Base-by-base conservation (phyloP, 2,113 vertebrate species). In the Oryctolagus cuniculus region DNA sequence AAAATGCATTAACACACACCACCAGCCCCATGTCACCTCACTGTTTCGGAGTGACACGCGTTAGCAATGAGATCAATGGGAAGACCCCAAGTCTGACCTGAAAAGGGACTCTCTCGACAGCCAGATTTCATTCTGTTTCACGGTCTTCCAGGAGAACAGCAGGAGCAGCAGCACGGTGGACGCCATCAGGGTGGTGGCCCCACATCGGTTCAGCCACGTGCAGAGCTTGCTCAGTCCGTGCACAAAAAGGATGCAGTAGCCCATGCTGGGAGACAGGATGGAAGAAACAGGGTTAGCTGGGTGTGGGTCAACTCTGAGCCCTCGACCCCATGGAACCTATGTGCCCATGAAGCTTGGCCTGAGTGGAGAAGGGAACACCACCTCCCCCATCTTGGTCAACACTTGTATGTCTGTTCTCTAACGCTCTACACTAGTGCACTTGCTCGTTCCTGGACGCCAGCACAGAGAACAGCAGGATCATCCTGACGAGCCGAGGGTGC, bases 111-210 rank as follows among this genome's bases (percentile, higher is more conserved):
- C 99, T 95, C 99, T 98, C 10, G 99, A 99, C 31, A 99, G 98
- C 99, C 99, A 99, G 91, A 99, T 99, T 80, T 99, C 99, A 1
- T 99, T 99, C 98, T 99, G 99, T 79, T 98, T 99, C 96, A 99
- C 97, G 0, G 99, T 99, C 96, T 99, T 99, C 98, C 99, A 99
- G 51, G 99, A 99, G 98, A 99, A 99, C 15, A 99, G 98, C 89
- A 99, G 97, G 34, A 99, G 97, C 29, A 99, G 98, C 91, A 99
- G 96, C 94, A 99, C 98, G 75, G 98, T 98, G 67, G 98, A 99
- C 74, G 98, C 94, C 0, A 98, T 98, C 77, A 99, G 96, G 38
- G 99, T 95, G 10, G 98, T 96, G 64, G 98, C 94, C 24, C 99
- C 99, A 97, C 98, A 99, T 1, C 99, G 99, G 44, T 98, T 98